phyloP scores from a whole-genome alignment of 2,113 vertebrate genomes.

The Melierax canorus region DNA sequence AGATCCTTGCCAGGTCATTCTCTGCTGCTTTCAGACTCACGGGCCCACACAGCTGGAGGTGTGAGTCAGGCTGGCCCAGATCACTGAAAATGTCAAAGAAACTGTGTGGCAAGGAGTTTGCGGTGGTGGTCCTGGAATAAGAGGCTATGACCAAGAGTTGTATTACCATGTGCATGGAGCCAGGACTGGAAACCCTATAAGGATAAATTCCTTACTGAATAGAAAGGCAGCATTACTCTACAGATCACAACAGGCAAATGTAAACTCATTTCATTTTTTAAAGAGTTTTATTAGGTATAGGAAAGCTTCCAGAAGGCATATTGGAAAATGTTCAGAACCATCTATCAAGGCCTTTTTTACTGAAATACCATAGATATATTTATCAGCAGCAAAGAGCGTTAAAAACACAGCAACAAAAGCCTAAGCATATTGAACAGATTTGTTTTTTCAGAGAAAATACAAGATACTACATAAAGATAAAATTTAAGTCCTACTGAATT shows the following conservation, averaged over 20 bases:
- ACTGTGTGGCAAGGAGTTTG: neutral
- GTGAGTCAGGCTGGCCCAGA: neutral
- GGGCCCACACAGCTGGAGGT: neutral
- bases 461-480: neutral
- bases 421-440: neutral
- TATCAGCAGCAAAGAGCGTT: neutral
- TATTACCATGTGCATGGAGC: neutral
- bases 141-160: fast-evolving
- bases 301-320: neutral
- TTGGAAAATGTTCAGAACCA: neutral
- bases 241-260: neutral
- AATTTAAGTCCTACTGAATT: neutral
- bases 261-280: neutral
- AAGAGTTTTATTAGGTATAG: neutral
- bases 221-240: neutral
- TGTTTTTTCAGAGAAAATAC: neutral
- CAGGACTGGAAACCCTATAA: neutral
- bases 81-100: neutral
- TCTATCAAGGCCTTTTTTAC: neutral
- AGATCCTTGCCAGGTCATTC: neutral
- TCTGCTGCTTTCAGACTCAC: neutral
- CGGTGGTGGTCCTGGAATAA: neutral
- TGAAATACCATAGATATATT: neutral
- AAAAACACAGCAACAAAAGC: neutral
- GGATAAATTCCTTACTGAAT: neutral